Evolutionary conservation across 1,140 invertebrate species (phyloP).

Genomic region (Ceratina calcarata): DNA sequence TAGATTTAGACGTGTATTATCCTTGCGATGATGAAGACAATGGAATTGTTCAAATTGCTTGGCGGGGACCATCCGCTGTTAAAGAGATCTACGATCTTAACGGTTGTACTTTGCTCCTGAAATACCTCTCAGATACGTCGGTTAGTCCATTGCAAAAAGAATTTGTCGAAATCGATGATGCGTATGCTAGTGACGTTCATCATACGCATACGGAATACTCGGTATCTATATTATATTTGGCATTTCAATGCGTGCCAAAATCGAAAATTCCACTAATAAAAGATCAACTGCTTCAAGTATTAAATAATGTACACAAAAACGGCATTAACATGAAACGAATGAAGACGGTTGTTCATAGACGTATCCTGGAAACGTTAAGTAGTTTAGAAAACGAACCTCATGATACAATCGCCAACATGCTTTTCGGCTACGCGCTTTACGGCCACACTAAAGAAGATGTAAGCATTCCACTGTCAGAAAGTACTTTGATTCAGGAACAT

Average conservation of each 20-base stretch:
- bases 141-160: slow-evolving; percentile 91
- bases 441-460: slow-evolving; percentile 88
- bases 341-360: slow-evolving; percentile 86
- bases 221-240: slow-evolving; percentile 85
- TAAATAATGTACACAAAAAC: slow-evolving; percentile 81
- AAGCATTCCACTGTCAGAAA: slow-evolving; percentile 72
- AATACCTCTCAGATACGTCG: slow-evolving; percentile 92
- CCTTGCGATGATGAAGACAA: slow-evolving; percentile 93
- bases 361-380: slow-evolving; percentile 86
- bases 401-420: slow-evolving; percentile 86
- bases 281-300: slow-evolving; percentile 82
- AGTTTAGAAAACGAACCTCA: slow-evolving; percentile 89
- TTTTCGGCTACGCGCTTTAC: slow-evolving; percentile 92
- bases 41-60: slow-evolving; percentile 90
- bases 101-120: slow-evolving; percentile 86
- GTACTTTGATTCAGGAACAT: not conserved
- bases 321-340: slow-evolving; percentile 89
- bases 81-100: slow-evolving; percentile 82
- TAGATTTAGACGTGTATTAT: slow-evolving; percentile 83
- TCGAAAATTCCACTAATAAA: slow-evolving; percentile 84
- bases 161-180: slow-evolving; percentile 92
- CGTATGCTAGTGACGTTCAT: slow-evolving; percentile 88
- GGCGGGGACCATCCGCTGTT: slow-evolving; percentile 89
- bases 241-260: slow-evolving; percentile 89
- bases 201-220: slow-evolving; percentile 88